phyloP scores from a whole-genome alignment of 2,797 vertebrate genomes.

The Myotis planiceps region DNA sequence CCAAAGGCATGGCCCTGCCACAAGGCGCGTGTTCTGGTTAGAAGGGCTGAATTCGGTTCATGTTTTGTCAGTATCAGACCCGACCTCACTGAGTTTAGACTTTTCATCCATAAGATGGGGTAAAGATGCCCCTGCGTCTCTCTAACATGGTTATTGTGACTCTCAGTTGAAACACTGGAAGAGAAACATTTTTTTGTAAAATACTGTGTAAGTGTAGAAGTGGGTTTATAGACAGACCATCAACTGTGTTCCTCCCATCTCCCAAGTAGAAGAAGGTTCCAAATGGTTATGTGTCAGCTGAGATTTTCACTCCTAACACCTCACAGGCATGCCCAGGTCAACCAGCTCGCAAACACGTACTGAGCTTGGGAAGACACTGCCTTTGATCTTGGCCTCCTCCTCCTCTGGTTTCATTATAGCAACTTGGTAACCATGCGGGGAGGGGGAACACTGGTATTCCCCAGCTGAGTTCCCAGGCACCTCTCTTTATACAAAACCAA shows the following conservation, averaged over 20 bases:
- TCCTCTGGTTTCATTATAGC: neutral
- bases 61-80: neutral
- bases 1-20: neutral
- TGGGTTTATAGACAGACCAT: neutral
- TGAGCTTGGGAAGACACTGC: neutral
- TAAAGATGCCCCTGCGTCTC: neutral
- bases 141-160: neutral
- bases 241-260: neutral
- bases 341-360: neutral
- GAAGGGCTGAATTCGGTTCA: neutral
- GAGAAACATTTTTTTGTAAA: neutral
- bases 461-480: neutral
- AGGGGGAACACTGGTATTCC: neutral
- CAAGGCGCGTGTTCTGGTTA: neutral
- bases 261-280: neutral
- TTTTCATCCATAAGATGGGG: slow-evolving; percentile 33
- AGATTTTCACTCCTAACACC: neutral
- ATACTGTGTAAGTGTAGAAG: neutral
- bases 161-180: neutral
- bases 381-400: neutral
- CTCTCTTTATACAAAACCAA: neutral
- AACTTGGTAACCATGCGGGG: neutral
- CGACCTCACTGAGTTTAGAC: neutral
- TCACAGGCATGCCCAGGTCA: neutral
- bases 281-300: neutral